These are phyloP conservation scores for cat (Felis catus) DNA, from an alignment of 2,113 vertebrate genomes.

Conservation along the genomic window DNA sequence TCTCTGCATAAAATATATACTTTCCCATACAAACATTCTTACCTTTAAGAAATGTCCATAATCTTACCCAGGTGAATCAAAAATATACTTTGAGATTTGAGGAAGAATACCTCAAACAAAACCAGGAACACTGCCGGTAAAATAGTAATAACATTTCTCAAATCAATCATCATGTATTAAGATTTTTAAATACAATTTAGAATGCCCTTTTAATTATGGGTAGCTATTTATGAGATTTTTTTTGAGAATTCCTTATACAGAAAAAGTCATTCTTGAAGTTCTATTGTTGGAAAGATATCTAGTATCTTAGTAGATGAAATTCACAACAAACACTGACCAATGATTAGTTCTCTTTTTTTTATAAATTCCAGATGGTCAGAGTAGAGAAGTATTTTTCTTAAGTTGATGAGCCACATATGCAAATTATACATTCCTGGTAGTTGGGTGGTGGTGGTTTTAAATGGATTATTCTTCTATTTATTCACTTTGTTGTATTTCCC, in stretches of 20 bases:
- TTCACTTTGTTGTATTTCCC: neutral
- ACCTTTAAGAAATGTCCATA: neutral
- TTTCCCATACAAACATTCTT: neutral
- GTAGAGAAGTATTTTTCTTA: neutral
- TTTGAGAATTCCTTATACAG: neutral
- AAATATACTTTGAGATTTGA: neutral
- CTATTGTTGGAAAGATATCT: neutral
- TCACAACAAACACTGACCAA: neutral
- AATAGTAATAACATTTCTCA: neutral
- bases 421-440: neutral
- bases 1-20: neutral
- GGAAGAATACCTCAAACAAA: neutral
- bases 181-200: neutral
- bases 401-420: neutral
- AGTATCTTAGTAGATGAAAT: neutral
- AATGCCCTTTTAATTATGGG: neutral
- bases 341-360: neutral
- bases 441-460: neutral
- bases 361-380: neutral
- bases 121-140: neutral
- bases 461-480: neutral
- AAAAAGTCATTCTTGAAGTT: neutral
- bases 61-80: neutral
- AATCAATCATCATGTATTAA: neutral
- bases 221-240: neutral